phyloP scores from a whole-genome alignment of 1,140 invertebrate genomes.

The Trichonephila inaurata region DNA sequence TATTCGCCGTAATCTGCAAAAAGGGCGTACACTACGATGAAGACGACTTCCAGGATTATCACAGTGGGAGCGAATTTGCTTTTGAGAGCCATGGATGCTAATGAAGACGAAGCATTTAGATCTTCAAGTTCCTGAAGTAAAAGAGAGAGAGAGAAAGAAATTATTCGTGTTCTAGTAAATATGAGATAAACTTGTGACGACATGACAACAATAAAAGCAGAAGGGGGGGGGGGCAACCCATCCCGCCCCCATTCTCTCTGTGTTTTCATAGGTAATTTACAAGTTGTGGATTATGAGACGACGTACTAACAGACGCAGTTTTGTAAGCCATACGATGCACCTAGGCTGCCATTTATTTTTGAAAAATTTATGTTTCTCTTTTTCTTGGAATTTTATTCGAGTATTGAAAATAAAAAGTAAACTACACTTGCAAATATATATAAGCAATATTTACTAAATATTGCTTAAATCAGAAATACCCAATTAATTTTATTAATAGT shows the following conservation, averaged over 20 bases:
- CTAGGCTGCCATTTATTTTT: too few species aligned
- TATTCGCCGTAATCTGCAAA: slow-evolving; percentile 80
- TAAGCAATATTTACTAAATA: too few species aligned
- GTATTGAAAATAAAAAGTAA: too few species aligned
- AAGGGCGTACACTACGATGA: slow-evolving; percentile 81
- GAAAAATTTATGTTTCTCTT: too few species aligned
- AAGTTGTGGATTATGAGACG: not conserved
- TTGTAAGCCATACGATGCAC: too few species aligned
- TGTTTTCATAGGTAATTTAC: slow-evolving; percentile 1
- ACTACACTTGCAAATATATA: too few species aligned
- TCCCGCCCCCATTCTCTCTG: too few species aligned
- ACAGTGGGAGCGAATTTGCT: slow-evolving; percentile 79
- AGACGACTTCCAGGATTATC: slow-evolving; percentile 79
- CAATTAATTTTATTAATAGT: too few species aligned
- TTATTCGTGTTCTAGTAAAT: not conserved
- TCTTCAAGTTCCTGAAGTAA: not conserved
- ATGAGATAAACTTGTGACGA: not conserved
- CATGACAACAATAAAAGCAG: not conserved
- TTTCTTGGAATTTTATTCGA: too few species aligned
- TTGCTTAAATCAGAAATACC: too few species aligned
- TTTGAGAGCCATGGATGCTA: slow-evolving; percentile 26
- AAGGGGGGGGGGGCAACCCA: too few species aligned
- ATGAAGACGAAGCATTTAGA: slow-evolving; percentile 30
- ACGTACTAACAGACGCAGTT: too few species aligned
- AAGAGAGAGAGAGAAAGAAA: not conserved